phyloP scores from a whole-genome alignment of 2,113 vertebrate species.

The Hyla sarda region DNA sequence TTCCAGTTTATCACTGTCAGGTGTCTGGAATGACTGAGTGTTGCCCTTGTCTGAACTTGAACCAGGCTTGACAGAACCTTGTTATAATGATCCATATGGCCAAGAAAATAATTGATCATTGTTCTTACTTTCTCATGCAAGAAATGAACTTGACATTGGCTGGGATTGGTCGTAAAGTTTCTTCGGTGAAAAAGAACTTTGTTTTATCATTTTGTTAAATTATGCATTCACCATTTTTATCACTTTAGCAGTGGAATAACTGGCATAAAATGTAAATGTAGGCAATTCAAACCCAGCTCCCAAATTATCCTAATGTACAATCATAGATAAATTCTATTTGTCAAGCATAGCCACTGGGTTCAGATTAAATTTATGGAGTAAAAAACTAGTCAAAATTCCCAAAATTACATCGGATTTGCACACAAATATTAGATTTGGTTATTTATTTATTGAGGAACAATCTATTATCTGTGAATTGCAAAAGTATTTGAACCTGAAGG shows the following conservation, averaged over 20 bases:
- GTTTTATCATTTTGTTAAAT: neutral
- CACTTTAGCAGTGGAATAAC: neutral
- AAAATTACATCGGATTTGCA: too few species aligned
- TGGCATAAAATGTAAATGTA: neutral
- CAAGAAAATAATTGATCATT: slow-evolving; percentile 22
- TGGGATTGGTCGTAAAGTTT: neutral
- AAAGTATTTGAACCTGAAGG: too few species aligned
- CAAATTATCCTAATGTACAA: neutral
- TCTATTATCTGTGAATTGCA: too few species aligned
- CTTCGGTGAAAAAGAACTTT: neutral
- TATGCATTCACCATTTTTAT: neutral
- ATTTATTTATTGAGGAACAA: too few species aligned
- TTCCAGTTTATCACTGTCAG: slow-evolving; percentile 43
- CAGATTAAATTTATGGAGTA: neutral
- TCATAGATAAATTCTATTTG: neutral
- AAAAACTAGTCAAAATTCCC: neutral
- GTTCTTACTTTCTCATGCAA: neutral
- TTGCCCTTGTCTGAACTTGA: slow-evolving; percentile 45
- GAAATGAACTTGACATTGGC: neutral
- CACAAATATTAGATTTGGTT: too few species aligned
- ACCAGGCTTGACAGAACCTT: slow-evolving; percentile 21
- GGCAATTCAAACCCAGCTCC: neutral
- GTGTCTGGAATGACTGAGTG: slow-evolving; percentile 22
- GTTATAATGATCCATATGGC: slow-evolving; percentile 36
- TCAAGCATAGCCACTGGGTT: neutral